Evolutionary conservation across 2,113 vertebrate genomes (phyloP).

Genomic region (Struthio camelus): DNA sequence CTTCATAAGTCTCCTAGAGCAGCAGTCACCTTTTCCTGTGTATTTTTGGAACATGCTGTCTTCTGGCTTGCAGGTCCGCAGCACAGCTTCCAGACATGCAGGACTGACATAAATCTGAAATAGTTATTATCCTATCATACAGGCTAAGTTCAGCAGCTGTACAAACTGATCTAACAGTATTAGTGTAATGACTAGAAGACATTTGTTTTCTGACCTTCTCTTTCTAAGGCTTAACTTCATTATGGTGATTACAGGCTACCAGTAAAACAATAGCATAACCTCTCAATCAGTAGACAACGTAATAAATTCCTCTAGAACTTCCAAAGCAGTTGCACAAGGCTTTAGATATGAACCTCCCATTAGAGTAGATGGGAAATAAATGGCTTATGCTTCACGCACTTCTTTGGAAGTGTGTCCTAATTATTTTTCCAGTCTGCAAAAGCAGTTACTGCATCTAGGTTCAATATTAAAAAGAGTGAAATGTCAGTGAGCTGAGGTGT

Average conservation of each 20-base stretch:
- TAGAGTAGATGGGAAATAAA: not conserved
- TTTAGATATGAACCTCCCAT: not conserved
- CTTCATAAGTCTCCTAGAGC: not conserved
- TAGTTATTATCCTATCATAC: not conserved
- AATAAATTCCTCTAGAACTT: slow-evolving; percentile 42
- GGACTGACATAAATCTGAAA: not conserved
- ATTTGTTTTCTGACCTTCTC: not conserved
- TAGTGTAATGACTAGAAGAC: not conserved
- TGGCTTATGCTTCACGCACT: not conserved
- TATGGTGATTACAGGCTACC: not conserved
- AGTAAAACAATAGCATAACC: not conserved
- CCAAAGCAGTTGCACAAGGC: not conserved
- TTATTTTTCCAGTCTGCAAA: slow-evolving; percentile 48
- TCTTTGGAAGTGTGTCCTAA: not conserved
- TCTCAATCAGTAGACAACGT: not conserved
- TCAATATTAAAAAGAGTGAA: not conserved
- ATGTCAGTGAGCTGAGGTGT: not conserved
- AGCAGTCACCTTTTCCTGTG: not conserved
- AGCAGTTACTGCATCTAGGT: slow-evolving; percentile 26
- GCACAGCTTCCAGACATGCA: not conserved
- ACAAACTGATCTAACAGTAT: not conserved
- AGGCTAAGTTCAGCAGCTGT: not conserved
- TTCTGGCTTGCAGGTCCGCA: not conserved
- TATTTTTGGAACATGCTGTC: not conserved
- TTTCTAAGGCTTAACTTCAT: not conserved